A percentile compares a stretch with the other conserved stretches of the same genome.
These are phyloP conservation scores for Anas acuta DNA, from an alignment of 2,797 vertebrate species.

Conservation along the genomic window DNA sequence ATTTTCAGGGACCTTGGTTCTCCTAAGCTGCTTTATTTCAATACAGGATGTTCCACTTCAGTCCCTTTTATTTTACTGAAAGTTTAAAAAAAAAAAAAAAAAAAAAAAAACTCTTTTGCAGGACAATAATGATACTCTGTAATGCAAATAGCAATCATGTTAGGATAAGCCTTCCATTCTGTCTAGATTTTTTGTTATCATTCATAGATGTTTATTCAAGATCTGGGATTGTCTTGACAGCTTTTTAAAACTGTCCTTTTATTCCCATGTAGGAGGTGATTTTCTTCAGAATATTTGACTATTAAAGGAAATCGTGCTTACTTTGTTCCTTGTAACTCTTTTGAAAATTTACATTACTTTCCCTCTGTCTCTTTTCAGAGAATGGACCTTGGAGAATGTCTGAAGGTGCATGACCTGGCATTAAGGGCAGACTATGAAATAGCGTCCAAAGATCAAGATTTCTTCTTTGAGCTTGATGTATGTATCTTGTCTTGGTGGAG, in stretches of 20 bases:
- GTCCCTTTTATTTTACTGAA: neutral
- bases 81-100: neutral
- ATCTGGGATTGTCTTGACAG: neutral
- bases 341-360: neutral
- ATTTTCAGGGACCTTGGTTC: neutral
- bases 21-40: neutral
- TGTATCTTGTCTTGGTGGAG: slow-evolving; percentile 73
- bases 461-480: slow-evolving; percentile 99
- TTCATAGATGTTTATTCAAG: neutral
- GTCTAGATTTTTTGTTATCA: neutral
- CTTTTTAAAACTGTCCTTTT: neutral
- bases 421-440: slow-evolving; percentile 98
- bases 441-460: slow-evolving; percentile 97
- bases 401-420: slow-evolving; percentile 97
- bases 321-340: neutral
- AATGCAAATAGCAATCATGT: neutral
- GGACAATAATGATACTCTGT: neutral
- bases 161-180: neutral
- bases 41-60: neutral
- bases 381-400: slow-evolving; percentile 98
- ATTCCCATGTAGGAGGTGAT: neutral
- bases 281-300: neutral
- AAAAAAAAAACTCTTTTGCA: neutral
- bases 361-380: slow-evolving; percentile 79
- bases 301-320: neutral